These are phyloP conservation scores for Brachyopa scutellaris DNA, from an alignment of 2,888 invertebrate genomes.

Conservation along the genomic window DNA sequence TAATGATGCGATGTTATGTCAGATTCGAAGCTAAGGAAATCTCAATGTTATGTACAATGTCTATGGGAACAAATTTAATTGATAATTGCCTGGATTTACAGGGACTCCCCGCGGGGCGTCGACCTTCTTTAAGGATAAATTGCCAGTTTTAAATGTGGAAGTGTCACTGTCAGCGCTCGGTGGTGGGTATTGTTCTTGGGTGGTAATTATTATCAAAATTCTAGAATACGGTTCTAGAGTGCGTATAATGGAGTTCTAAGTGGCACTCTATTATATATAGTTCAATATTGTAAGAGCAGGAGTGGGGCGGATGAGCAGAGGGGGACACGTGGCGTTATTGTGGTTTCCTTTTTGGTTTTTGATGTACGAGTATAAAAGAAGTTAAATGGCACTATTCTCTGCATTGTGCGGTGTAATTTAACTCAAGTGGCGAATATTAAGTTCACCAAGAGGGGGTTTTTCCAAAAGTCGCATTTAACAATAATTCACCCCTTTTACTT, in stretches of 20 bases:
- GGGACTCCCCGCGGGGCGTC: no score
- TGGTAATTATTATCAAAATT: conserved; percentile 69
- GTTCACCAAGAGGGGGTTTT: conserved; percentile 30
- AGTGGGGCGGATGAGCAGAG: background rate
- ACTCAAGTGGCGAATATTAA: conserved; percentile 47
- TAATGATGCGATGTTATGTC: conserved; percentile 58
- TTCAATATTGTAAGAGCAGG: background rate
- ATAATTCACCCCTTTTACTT: no score
- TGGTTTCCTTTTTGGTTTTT: no score
- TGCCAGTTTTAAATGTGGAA: conserved; percentile 61
- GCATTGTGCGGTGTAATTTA: conserved; percentile 36
- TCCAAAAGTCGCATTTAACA: no score
- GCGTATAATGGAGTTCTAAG: conserved; percentile 67
- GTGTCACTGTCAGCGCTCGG: conserved; percentile 57
- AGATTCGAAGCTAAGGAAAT: conserved; percentile 10
- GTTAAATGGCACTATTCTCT: conserved; percentile 55
- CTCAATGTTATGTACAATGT: conserved; percentile 27
- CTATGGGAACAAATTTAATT: conserved; percentile 43
- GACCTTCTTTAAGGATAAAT: conserved; percentile 22
- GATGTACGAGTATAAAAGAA: conserved; percentile 41
- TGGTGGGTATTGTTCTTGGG: no score
- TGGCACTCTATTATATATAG: conserved; percentile 55
- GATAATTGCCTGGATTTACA: conserved; percentile 60
- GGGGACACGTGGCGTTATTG: conserved; percentile 56
- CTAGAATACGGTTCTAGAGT: conserved; percentile 50